phyloP scores from a whole-genome alignment of 2,113 vertebrate genomes.

The Zosterops borbonicus region DNA sequence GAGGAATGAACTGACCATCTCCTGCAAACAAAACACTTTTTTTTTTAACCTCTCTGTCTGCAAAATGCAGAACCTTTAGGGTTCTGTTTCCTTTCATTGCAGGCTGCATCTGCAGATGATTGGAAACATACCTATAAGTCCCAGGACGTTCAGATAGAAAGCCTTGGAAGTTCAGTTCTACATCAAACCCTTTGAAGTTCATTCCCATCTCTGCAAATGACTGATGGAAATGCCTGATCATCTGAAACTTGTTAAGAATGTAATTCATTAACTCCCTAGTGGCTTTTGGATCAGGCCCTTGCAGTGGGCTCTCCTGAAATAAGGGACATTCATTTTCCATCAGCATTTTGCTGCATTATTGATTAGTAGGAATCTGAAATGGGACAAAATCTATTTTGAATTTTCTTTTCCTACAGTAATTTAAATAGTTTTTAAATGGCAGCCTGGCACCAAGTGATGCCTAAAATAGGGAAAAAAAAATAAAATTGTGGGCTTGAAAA shows the following conservation, averaged over 20 bases:
- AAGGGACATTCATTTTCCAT: background rate
- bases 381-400: background rate
- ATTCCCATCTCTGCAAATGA: slow-evolving; percentile 39
- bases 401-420: background rate
- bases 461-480: background rate
- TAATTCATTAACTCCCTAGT: slow-evolving; percentile 9
- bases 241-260: slow-evolving; percentile 58
- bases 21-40: slow-evolving; percentile 1
- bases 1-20: slow-evolving; percentile 35
- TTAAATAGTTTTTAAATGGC: background rate
- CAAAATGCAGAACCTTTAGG: background rate
- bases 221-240: slow-evolving; percentile 45
- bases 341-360: background rate
- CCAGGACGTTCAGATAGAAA: slow-evolving; percentile 40
- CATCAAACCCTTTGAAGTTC: slow-evolving; percentile 53
- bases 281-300: background rate
- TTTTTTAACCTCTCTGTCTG: slow-evolving; percentile 15
- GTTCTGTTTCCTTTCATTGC: slow-evolving; percentile 8
- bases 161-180: slow-evolving; percentile 45
- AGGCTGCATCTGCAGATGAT: slow-evolving; percentile 51
- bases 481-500: background rate
- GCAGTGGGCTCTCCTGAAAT: background rate
- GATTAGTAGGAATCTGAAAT: background rate
- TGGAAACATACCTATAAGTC: slow-evolving; percentile 60
- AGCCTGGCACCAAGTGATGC: background rate